Conservation (phyloP, 1,140 invertebrate species). For the Scaptodrosophila lebanonensis region DNA sequence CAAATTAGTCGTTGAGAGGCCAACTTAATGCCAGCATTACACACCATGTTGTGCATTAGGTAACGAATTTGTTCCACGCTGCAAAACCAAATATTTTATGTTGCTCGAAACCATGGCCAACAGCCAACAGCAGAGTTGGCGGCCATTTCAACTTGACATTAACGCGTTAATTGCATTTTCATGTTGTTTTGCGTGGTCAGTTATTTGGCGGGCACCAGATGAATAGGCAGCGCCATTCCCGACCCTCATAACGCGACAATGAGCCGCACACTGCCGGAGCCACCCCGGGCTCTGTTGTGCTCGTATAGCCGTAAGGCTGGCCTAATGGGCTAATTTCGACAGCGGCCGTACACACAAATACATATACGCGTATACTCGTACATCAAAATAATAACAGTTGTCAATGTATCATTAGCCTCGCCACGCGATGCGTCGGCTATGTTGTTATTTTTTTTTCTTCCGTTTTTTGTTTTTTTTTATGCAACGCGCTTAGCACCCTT, state of each 20-base stretch:
- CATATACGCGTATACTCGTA: constrained; percentile 19
- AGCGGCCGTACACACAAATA: constrained; percentile 30
- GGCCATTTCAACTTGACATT: constrained; percentile 63
- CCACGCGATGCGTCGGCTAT: constrained; percentile 6
- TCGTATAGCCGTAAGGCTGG: constrained; percentile 8
- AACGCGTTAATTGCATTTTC: constrained; percentile 72
- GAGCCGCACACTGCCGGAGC: constrained; percentile 30
- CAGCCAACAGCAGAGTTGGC: constrained; percentile 24
- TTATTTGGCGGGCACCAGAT: constrained; percentile 24
- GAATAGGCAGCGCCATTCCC: constrained; percentile 18
- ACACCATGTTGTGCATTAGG: too few species aligned
- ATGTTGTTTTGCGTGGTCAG: constrained; percentile 55
- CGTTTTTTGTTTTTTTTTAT: constrained; percentile 5
- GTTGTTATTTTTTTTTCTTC: not conserved
- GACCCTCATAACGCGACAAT: constrained; percentile 48
- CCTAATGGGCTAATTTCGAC: constrained; percentile 47
- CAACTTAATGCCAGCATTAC: too few species aligned
- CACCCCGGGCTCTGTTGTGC: constrained; percentile 10
- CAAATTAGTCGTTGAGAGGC: too few species aligned
- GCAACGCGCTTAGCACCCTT: too few species aligned
- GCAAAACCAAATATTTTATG: constrained; percentile 35
- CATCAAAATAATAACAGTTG: constrained; percentile 52
- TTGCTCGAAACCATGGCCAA: constrained; percentile 9
- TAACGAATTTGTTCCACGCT: constrained; percentile 26
- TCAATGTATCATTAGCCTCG: constrained; percentile 59